Conservation (phyloP, 1,140 invertebrate genomes). For the Scylla paramamosain region DNA sequence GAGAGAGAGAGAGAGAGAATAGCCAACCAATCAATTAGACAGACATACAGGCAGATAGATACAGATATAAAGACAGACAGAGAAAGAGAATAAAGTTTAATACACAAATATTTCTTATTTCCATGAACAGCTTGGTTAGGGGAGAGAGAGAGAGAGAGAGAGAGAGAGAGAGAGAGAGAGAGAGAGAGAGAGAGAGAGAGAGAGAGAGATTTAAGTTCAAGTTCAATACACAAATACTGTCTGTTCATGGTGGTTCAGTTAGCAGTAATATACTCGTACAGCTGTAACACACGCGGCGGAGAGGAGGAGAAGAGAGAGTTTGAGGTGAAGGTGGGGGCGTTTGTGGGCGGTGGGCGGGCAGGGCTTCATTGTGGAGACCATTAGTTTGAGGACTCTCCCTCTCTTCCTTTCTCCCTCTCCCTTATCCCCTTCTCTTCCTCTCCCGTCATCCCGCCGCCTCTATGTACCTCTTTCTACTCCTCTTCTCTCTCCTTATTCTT, state of each 20-base stretch:
- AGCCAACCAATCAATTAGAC: no score
- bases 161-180: no score
- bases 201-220: not conserved
- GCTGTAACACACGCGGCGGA: no score
- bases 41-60: no score
- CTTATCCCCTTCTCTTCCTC: not conserved
- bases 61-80: not conserved
- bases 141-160: no score
- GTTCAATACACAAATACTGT: no score
- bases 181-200: not conserved
- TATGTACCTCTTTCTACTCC: not conserved
- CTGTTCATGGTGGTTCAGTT: no score
- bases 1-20: not conserved
- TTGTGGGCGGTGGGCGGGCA: not conserved
- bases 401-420: not conserved
- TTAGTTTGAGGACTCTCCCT: constrained; percentile 23
- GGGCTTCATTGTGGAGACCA: not conserved
- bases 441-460: not conserved
- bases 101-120: no score
- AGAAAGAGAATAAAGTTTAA: not conserved
- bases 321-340: not conserved
- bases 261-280: no score
- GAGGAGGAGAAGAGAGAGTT: not conserved
- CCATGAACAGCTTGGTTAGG: no score
- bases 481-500: not conserved